Conservation (phyloP, 2,797 vertebrate species). For the Natrix natrix region DNA sequence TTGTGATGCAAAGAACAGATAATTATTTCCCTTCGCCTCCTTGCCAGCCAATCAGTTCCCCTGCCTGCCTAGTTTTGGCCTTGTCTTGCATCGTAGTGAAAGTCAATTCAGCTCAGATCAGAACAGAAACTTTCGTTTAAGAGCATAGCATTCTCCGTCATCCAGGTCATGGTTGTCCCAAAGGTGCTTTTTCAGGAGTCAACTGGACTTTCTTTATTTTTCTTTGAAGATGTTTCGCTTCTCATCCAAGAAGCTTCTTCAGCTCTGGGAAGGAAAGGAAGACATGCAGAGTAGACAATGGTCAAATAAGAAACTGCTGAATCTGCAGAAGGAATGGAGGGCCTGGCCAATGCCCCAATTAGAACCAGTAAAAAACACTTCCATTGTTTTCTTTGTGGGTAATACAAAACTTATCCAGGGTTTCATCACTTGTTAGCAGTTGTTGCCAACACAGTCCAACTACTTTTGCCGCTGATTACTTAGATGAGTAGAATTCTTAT, state of each 20-base stretch:
- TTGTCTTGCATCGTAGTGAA: not conserved
- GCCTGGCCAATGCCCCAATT: not conserved
- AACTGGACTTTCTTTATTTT: too few relatives aligned
- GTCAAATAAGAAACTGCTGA: not conserved
- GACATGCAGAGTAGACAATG: not conserved
- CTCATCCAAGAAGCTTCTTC: too few relatives aligned
- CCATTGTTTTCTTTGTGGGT: not conserved
- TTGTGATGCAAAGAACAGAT: not conserved
- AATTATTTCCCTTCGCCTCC: not conserved
- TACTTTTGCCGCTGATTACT: not conserved
- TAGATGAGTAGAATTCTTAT: not conserved
- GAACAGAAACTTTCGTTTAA: not conserved
- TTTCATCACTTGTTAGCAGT: not conserved
- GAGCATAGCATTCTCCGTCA: too few relatives aligned
- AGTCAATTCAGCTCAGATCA: not conserved
- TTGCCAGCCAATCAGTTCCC: not conserved
- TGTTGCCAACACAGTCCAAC: not conserved
- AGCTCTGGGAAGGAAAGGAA: not conserved
- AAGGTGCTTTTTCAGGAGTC: too few relatives aligned
- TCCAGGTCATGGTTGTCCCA: too few relatives aligned
- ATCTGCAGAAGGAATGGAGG: not conserved
- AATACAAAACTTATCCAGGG: not conserved
- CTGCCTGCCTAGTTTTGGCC: not conserved
- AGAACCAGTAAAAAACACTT: not conserved
- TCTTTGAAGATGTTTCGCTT: too few relatives aligned